A percentile compares a stretch with the other conserved stretches of the same genome.
Evolutionary conservation across 2,888 invertebrate species (phyloP).

Genomic region (Nineta flava): DNA sequence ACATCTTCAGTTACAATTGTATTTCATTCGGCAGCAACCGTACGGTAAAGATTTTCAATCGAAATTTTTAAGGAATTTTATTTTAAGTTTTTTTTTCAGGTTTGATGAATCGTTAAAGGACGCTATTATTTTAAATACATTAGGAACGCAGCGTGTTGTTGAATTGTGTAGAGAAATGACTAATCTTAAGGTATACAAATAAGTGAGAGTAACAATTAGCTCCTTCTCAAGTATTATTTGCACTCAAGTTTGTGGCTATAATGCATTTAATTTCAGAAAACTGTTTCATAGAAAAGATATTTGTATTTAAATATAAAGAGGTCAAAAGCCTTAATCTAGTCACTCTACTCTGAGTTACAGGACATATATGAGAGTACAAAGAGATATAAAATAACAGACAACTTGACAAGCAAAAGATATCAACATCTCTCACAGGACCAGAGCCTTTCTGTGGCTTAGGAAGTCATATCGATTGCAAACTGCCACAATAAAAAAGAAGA

Average conservation of each 20-base stretch:
- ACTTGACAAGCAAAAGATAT: too few species aligned
- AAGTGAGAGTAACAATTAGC: not conserved
- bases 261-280: not conserved
- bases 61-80: not conserved
- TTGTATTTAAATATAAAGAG: too few species aligned
- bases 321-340: too few species aligned
- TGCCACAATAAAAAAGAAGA: too few species aligned
- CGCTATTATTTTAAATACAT: conserved; percentile 77
- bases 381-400: too few species aligned
- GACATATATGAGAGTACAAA: too few species aligned
- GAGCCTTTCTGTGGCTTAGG: too few species aligned
- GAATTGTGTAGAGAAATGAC: conserved; percentile 70
- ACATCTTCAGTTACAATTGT: conserved; percentile 60
- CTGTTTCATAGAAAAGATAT: too few species aligned
- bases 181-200: conserved; percentile 43
- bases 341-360: too few species aligned
- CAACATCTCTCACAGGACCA: too few species aligned
- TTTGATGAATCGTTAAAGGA: conserved; percentile 84
- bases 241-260: not conserved
- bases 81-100: conserved; percentile 15
- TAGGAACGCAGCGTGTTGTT: conserved; percentile 71
- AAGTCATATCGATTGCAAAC: too few species aligned
- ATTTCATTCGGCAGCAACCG: conserved; percentile 93
- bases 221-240: not conserved
- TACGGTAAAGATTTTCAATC: conserved; percentile 35